These are phyloP conservation scores for Leptobrachium leishanense DNA, from an alignment of 2,113 vertebrate genomes.

Conservation along the genomic window DNA sequence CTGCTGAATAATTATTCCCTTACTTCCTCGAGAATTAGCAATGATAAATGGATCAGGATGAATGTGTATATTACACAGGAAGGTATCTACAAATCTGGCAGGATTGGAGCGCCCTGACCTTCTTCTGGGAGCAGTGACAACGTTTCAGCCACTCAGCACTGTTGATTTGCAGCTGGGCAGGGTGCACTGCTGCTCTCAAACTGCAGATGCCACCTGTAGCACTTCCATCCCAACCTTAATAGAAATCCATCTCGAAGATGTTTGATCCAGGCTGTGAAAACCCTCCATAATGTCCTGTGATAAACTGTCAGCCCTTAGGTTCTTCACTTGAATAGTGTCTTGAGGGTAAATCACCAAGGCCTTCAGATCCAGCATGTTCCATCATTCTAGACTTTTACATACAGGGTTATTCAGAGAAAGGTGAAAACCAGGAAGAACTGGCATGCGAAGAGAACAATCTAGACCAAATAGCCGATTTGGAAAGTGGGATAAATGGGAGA, in stretches of 20 bases:
- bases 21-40: no score
- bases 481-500: no score
- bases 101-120: no score
- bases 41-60: no score
- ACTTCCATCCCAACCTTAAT: slow-evolving; percentile 73
- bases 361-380: slow-evolving; percentile 52
- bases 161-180: slow-evolving; percentile 73
- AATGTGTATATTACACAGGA: no score
- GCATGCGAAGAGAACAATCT: no score
- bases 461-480: no score
- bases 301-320: slow-evolving; percentile 70
- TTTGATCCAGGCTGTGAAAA: slow-evolving; percentile 78
- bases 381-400: no score
- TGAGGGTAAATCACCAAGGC: slow-evolving; percentile 70
- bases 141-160: slow-evolving; percentile 69
- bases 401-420: no score
- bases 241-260: slow-evolving; percentile 72
- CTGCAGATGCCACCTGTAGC: slow-evolving; percentile 75
- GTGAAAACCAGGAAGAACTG: no score
- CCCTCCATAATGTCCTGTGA: slow-evolving; percentile 80
- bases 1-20: no score
- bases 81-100: no score
- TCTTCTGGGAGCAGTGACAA: slow-evolving; percentile 54
- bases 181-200: slow-evolving; percentile 69
- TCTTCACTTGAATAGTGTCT: slow-evolving; percentile 72